Conservation (phyloP, 2,888 invertebrate species). For the Drosophila barbarae region DNA sequence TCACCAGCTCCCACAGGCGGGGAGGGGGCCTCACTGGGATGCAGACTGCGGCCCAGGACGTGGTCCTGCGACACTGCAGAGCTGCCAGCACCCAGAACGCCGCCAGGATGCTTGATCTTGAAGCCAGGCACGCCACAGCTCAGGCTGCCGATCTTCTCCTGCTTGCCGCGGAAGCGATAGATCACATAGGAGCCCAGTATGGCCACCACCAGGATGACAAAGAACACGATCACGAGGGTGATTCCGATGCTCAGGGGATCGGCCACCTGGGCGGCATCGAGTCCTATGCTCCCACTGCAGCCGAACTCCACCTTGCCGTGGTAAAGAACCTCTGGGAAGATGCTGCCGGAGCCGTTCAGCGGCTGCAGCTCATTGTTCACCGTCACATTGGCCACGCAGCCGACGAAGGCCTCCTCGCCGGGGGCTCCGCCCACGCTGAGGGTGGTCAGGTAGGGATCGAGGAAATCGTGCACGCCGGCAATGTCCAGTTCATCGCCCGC, state of each 20-base stretch:
- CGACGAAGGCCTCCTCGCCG: slow-evolving; percentile 84
- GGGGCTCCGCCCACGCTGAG: slow-evolving; percentile 87
- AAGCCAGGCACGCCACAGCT: slow-evolving; percentile 85
- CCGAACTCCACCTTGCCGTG: slow-evolving; percentile 88
- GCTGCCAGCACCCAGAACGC: slow-evolving; percentile 79
- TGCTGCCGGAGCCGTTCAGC: slow-evolving; percentile 91
- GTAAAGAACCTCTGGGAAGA: slow-evolving; percentile 85
- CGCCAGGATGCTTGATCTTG: slow-evolving; percentile 86
- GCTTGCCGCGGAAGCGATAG: slow-evolving; percentile 91
- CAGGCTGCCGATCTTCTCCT: slow-evolving; percentile 87
- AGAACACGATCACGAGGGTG: slow-evolving; percentile 95
- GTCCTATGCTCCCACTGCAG: slow-evolving; percentile 87
- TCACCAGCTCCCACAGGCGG: slow-evolving; percentile 82
- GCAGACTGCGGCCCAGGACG: slow-evolving; percentile 84
- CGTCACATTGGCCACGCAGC: slow-evolving; percentile 93
- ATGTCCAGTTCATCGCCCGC: slow-evolving; percentile 92
- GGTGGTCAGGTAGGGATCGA: slow-evolving; percentile 92
- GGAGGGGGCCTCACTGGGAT: slow-evolving; percentile 82
- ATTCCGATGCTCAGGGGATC: slow-evolving; percentile 95
- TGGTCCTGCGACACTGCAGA: slow-evolving; percentile 86
- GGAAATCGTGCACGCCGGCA: slow-evolving; percentile 92
- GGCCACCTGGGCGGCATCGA: slow-evolving; percentile 88
- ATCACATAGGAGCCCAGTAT: slow-evolving; percentile 95
- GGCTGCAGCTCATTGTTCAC: slow-evolving; percentile 94
- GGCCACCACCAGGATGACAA: slow-evolving; percentile 92